Percentiles rank a stretch among this genome's conserved stretches.
These are phyloP conservation scores for Beris chalybata DNA, from an alignment of 2,888 invertebrate genomes.

Conservation along the genomic window DNA sequence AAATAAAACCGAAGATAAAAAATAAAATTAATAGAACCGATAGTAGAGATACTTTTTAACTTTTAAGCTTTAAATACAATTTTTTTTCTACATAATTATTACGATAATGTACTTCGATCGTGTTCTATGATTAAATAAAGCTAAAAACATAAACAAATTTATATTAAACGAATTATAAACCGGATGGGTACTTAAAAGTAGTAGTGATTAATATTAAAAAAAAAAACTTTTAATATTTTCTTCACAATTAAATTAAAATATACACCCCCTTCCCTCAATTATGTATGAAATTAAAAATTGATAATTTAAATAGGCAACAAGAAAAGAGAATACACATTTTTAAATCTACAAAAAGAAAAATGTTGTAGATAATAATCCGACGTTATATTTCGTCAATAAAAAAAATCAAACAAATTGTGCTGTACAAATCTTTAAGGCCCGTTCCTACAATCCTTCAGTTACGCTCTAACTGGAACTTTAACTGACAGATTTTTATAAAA, in stretches of 20 bases:
- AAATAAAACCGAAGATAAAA: slow-evolving; percentile 16
- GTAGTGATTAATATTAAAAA: too few species aligned
- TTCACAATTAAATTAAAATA: too few species aligned
- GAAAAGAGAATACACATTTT: not conserved
- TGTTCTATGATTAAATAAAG: slow-evolving; percentile 4
- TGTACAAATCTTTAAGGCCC: slow-evolving; percentile 11
- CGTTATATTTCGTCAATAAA: not conserved
- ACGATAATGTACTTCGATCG: slow-evolving; percentile 11
- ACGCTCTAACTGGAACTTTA: too few species aligned
- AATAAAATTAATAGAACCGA: slow-evolving; percentile 3
- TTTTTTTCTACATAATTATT: slow-evolving; percentile 25
- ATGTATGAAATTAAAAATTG: not conserved
- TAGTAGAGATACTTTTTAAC: slow-evolving; percentile 25
- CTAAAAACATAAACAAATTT: not conserved
- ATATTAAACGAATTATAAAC: not conserved
- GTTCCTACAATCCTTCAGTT: too few species aligned
- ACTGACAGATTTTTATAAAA: too few species aligned
- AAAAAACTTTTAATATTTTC: too few species aligned
- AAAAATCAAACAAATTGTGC: slow-evolving; percentile 5
- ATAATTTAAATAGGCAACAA: slow-evolving; percentile 1
- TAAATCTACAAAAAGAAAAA: too few species aligned
- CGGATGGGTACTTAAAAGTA: not conserved
- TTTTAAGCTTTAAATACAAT: slow-evolving; percentile 31
- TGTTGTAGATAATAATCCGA: too few species aligned
- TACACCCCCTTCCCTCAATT: too few species aligned